These are phyloP conservation scores for Meliscaeva auricollis DNA, from an alignment of 2,888 invertebrate genomes.

Conservation along the genomic window DNA sequence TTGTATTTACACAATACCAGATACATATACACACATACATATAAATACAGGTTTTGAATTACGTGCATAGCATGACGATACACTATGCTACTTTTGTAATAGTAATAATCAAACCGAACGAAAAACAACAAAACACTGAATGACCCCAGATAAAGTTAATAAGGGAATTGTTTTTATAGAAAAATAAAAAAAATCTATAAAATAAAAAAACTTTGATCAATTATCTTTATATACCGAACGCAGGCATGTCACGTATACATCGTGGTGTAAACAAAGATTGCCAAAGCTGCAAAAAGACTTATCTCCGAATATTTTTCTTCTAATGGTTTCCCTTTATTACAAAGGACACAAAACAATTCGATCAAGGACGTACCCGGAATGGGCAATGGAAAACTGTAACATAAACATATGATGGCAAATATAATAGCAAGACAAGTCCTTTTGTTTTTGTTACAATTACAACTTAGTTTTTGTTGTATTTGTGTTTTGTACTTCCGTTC, in stretches of 20 bases:
- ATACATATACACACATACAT: neutral
- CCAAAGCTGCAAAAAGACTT: constrained; percentile 52
- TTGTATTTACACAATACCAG: neutral
- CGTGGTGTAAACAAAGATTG: constrained; percentile 40
- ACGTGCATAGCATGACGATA: neutral
- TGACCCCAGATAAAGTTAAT: neutral
- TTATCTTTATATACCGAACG: constrained; percentile 14
- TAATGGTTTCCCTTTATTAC: constrained; percentile 37
- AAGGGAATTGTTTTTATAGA: neutral
- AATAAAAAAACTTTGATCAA: constrained; percentile 15
- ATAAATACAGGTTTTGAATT: neutral
- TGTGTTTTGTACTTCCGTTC: neutral
- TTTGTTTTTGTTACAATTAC: neutral
- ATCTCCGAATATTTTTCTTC: constrained; percentile 56
- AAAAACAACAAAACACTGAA: too few relatives aligned
- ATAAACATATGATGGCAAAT: constrained; percentile 17
- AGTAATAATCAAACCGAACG: neutral
- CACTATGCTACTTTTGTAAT: neutral
- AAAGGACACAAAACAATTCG: constrained; percentile 47
- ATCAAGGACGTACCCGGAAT: constrained; percentile 36
- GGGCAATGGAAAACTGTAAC: constrained; percentile 7
- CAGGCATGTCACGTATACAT: constrained; percentile 31
- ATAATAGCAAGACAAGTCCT: constrained; percentile 1
- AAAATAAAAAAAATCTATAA: constrained; percentile 1
- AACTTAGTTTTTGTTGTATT: neutral